Evolutionary conservation across 2,888 invertebrate genomes (phyloP), one percentile per base, ranked within the genome.

Genomic region (Cheilosia impressa): DNA sequence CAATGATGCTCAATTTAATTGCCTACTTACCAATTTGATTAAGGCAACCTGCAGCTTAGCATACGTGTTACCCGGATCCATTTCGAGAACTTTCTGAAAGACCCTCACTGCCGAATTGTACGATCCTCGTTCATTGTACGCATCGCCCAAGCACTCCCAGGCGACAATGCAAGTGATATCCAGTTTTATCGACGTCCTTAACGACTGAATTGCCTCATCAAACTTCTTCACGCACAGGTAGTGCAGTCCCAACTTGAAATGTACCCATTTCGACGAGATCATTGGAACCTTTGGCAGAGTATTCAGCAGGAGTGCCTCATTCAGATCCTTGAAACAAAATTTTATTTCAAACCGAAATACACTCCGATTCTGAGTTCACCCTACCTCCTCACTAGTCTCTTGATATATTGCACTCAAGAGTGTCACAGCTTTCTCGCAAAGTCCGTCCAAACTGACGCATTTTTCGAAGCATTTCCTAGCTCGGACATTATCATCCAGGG

Each of bases 111-210:
- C 97, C 7, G 98, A 97, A 57, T 95, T 96, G 90, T 95, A 96
- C n/a, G 98, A 97, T 2, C 98, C 98, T 88, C 97, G 93, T n/a
- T 95, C 94, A 89, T 95, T 94, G 92, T 98, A 98, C 0, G 97
- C 97, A 93, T 98, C 98, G 47, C 96, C 98, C 88, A 98, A 93
- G 87, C 96, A 96, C 92, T 98, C 98, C 96, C 97, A 98, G 88
- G 96, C 94, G 88, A 93, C 95, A 93, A 95, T 94, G 92, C 97
- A 95, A 84, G 93, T 93, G 10, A 95, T 93, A 90, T 96, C 94
- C 62, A 93, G 92, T 90, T 96, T 94, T 7, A 96, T 94, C 57
- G 96, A 95, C 90, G 93, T 94, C 88, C 97, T 95, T 87, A 98
- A 95, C 89, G 95, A 94, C 78, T 95, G 93, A 60, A 98, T 96